These are phyloP conservation scores for Drosophila neotestacea DNA, from an alignment of 2,888 invertebrate species.

Conservation along the genomic window DNA sequence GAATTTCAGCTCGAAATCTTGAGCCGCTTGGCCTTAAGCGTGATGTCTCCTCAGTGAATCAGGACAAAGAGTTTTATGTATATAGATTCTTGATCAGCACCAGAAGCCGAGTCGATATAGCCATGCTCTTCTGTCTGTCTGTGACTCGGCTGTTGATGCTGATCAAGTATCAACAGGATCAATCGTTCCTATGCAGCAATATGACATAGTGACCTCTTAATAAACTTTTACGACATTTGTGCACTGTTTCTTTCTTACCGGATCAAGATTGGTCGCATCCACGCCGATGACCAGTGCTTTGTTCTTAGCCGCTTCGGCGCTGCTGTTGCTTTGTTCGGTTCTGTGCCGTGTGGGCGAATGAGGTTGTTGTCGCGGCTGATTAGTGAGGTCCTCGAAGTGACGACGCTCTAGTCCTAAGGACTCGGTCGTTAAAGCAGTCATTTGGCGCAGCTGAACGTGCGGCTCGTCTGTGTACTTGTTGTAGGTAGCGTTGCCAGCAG, in stretches of 20 bases:
- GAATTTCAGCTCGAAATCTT: too few relatives aligned
- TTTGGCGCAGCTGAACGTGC: conserved; percentile 82
- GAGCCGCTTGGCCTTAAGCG: too few relatives aligned
- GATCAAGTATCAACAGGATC: too few relatives aligned
- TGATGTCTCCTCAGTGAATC: too few relatives aligned
- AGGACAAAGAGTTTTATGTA: too few relatives aligned
- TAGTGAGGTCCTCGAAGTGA: conserved; percentile 81
- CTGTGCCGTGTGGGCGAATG: conserved; percentile 74
- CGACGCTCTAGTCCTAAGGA: conserved; percentile 67
- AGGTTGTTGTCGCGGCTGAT: conserved; percentile 70
- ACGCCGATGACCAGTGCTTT: conserved; percentile 89
- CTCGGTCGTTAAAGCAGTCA: conserved; percentile 58
- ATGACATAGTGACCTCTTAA: too few relatives aligned
- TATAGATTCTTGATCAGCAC: too few relatives aligned
- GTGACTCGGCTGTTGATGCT: too few relatives aligned
- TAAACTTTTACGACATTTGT: not conserved
- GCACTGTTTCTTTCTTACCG: conserved; percentile 85
- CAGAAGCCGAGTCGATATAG: too few relatives aligned
- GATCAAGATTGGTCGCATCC: conserved; percentile 89
- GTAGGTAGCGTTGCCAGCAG: conserved; percentile 80
- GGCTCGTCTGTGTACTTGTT: conserved; percentile 84
- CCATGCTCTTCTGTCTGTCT: too few relatives aligned
- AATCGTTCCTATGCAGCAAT: too few relatives aligned
- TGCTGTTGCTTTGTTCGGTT: conserved; percentile 72
- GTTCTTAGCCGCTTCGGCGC: conserved; percentile 84